These are phyloP conservation scores for Pituophis catenifer DNA, from an alignment of 2,113 vertebrate species.

Conservation along the genomic window DNA sequence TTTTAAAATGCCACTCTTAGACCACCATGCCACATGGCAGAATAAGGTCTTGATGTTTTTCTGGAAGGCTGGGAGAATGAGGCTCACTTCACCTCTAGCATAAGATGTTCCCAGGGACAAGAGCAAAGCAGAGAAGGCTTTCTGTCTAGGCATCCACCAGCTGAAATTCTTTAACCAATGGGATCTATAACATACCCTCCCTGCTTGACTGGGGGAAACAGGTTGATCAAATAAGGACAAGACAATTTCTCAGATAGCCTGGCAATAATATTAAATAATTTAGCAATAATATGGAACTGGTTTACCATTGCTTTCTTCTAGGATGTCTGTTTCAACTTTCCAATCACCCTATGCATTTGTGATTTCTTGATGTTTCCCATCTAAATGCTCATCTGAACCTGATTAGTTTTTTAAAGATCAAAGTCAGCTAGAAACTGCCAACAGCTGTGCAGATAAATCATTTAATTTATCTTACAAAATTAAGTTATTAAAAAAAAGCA, in stretches of 20 bases:
- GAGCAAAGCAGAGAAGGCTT: background rate
- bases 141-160: background rate
- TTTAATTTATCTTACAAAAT: slow-evolving; percentile 65
- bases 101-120: background rate
- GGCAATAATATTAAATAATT: background rate
- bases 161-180: background rate
- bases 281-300: background rate
- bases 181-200: background rate
- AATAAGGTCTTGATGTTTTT: background rate
- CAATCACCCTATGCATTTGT: background rate
- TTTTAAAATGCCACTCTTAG: background rate
- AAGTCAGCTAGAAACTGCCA: background rate
- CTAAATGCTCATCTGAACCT: background rate
- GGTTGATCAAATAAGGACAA: background rate
- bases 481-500: slow-evolving; percentile 25
- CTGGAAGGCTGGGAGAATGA: background rate
- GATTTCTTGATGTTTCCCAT: background rate
- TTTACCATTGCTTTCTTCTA: background rate
- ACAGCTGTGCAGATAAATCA: slow-evolving; percentile 64
- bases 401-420: background rate
- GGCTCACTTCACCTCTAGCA: background rate
- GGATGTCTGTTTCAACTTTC: background rate
- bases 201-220: background rate
- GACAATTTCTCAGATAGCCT: background rate
- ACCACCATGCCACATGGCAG: background rate